A percentile compares a stretch with the other conserved stretches of the same genome.
Conservation (phyloP, 1,140 invertebrate genomes). For the Campodea augens region DNA sequence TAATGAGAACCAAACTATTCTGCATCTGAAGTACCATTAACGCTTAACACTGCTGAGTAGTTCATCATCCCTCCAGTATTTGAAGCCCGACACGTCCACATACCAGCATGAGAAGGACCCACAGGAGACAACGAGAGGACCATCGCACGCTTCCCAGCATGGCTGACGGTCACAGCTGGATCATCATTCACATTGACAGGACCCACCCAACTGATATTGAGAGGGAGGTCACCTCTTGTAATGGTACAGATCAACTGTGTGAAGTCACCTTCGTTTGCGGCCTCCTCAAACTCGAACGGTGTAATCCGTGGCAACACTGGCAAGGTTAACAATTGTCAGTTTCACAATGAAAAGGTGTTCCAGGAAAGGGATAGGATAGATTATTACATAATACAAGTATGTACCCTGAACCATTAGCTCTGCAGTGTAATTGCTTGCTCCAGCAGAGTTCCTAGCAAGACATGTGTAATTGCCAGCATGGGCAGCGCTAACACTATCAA, state of each 20-base stretch:
- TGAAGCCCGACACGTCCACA: slow-evolving; percentile 27
- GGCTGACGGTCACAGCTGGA: background rate
- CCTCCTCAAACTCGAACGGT: background rate
- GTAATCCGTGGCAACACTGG: background rate
- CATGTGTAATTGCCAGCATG: slow-evolving; percentile 24
- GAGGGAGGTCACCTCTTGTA: slow-evolving; percentile 26
- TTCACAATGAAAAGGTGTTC: too few relatives aligned
- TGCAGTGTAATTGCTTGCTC: slow-evolving; percentile 8
- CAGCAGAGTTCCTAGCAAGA: slow-evolving; percentile 19
- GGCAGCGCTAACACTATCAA: background rate
- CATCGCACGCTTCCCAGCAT: background rate
- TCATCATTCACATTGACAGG: background rate
- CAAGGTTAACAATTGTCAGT: too few relatives aligned
- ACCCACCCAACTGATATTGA: slow-evolving; percentile 22
- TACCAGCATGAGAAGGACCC: slow-evolving; percentile 26
- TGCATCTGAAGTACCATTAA: slow-evolving; percentile 26
- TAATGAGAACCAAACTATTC: too few relatives aligned
- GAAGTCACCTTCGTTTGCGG: slow-evolving; percentile 4
- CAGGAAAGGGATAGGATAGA: too few relatives aligned
- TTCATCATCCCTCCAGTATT: slow-evolving; percentile 30
- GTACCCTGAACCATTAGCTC: slow-evolving; percentile 1
- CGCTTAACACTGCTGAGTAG: slow-evolving; percentile 27
- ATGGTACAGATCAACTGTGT: slow-evolving; percentile 21
- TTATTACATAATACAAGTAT: too few relatives aligned
- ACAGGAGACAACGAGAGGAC: background rate